Conservation (phyloP, 1,140 invertebrate genomes). For the Zaprionus tsacasi region DNA sequence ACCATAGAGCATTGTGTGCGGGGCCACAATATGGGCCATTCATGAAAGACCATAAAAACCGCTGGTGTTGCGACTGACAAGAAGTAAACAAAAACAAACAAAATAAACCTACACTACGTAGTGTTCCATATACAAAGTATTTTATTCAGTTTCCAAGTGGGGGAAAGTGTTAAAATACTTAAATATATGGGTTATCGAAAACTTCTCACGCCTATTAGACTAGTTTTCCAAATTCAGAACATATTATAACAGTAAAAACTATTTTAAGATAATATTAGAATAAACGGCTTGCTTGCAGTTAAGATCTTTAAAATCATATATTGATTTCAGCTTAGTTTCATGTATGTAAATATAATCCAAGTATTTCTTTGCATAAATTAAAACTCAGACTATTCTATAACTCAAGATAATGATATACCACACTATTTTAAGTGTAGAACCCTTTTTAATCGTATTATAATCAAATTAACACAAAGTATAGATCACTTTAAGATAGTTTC, state of each 20-base stretch:
- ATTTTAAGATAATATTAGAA: no score
- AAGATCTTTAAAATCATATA: neutral
- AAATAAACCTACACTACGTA: neutral
- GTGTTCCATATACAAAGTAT: neutral
- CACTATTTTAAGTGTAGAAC: no score
- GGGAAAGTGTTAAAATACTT: neutral
- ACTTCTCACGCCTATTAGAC: conserved; percentile 50
- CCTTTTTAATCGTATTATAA: no score
- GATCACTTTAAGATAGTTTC: no score
- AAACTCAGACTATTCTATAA: no score
- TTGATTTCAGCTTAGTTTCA: no score
- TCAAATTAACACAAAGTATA: no score
- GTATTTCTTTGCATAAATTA: no score
- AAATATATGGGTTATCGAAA: conserved; percentile 53
- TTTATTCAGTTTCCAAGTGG: neutral
- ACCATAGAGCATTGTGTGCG: conserved; percentile 29
- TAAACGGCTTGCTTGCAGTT: neutral
- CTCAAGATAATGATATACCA: no score
- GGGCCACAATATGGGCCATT: conserved; percentile 74
- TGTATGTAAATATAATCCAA: no score
- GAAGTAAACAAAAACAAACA: conserved; percentile 37
- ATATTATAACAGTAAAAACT: no score
- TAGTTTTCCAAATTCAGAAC: no score
- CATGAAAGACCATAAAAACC: conserved; percentile 47
- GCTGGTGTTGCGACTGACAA: conserved; percentile 16